Evolutionary conservation across 2,797 vertebrate species (phyloP).

Genomic region (Bradypodion pumilum): DNA sequence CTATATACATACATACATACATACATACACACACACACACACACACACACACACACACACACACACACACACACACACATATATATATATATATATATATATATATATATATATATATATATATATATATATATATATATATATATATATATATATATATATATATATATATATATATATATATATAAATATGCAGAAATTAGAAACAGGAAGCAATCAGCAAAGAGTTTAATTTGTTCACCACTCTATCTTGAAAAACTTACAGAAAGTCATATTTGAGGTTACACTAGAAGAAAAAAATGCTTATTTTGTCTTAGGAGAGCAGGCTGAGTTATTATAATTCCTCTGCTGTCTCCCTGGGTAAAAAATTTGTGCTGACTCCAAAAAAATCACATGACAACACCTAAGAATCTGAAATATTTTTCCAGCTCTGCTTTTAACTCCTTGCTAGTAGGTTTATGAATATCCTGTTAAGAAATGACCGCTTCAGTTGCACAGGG

Average conservation of each 20-base stretch:
- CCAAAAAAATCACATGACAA: not conserved
- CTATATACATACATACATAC: too few species aligned
- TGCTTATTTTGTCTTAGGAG: not conserved
- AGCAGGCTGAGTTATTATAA: too few species aligned
- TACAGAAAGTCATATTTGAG: not conserved
- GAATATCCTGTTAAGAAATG: not conserved
- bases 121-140: too few species aligned
- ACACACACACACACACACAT: too few species aligned
- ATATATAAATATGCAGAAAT: too few species aligned
- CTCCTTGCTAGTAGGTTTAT: constrained; percentile 1
- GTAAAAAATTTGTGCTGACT: not conserved
- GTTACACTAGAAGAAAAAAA: not conserved
- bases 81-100: too few species aligned
- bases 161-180: too few species aligned
- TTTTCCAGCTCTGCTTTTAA: not conserved
- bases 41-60: too few species aligned
- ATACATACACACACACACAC: too few species aligned
- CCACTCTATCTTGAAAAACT: not conserved
- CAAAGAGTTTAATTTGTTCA: not conserved
- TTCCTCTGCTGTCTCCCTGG: not conserved
- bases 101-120: too few species aligned
- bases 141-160: too few species aligned
- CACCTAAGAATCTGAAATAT: constrained; percentile 17
- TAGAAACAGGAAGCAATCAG: not conserved
- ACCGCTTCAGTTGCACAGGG: not conserved